Percentiles rank a stretch among this genome's conserved stretches.
Evolutionary conservation across 2,888 invertebrate species (phyloP).

Genomic region (Heliconius erato): DNA sequence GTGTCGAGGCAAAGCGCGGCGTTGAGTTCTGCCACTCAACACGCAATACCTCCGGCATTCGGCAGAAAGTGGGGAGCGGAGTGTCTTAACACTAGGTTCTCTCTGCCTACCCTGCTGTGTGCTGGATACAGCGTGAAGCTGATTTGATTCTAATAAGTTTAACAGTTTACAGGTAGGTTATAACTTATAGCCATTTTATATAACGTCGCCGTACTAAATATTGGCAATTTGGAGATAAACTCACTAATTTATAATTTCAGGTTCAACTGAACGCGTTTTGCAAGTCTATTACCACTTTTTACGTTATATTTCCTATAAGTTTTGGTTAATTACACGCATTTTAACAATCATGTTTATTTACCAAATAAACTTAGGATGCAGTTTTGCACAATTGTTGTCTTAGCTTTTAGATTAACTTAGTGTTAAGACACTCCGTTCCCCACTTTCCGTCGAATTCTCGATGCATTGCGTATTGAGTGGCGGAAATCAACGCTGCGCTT

Average conservation of each 20-base stretch:
- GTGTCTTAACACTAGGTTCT: too few relatives aligned
- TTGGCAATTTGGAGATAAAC: neutral
- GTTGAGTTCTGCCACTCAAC: too few relatives aligned
- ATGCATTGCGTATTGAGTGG: too few relatives aligned
- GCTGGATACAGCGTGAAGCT: too few relatives aligned
- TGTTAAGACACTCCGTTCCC: too few relatives aligned
- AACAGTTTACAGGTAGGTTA: conserved; percentile 14
- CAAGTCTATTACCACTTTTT: conserved; percentile 55
- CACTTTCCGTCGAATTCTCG: too few relatives aligned
- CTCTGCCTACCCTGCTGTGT: too few relatives aligned
- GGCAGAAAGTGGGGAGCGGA: too few relatives aligned
- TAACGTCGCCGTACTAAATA: neutral
- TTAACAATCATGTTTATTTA: conserved; percentile 27
- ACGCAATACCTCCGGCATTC: too few relatives aligned
- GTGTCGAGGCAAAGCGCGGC: too few relatives aligned
- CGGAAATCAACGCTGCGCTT: too few relatives aligned
- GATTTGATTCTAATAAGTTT: conserved; percentile 20
- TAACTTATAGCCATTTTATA: conserved; percentile 11
- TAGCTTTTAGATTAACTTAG: neutral
- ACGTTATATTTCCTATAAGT: conserved; percentile 66
- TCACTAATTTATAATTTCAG: neutral
- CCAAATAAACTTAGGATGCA: neutral
- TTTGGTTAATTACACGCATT: conserved; percentile 73
- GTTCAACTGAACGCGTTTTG: neutral
- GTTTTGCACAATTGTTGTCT: neutral